Evolutionary conservation across 2,797 vertebrate species (phyloP).

Genomic region (Mionectes olivaceus): DNA sequence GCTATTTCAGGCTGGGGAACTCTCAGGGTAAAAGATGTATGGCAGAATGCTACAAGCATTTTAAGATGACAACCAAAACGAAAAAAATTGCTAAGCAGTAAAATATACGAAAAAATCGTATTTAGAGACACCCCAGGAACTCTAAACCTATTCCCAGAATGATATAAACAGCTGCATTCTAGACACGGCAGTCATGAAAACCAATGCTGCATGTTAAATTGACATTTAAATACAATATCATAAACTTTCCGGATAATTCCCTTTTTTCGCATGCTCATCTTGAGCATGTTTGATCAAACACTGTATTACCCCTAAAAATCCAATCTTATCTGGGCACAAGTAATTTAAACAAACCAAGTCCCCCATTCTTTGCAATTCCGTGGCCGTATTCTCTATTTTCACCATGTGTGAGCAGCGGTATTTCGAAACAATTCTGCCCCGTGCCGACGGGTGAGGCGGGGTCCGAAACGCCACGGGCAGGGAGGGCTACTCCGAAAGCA

Average conservation of each 20-base stretch:
- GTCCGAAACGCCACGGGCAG: background rate
- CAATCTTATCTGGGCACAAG: background rate
- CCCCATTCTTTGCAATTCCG: background rate
- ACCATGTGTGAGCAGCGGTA: background rate
- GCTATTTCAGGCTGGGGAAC: background rate
- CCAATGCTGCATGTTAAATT: background rate
- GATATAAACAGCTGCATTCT: background rate
- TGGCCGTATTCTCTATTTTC: background rate
- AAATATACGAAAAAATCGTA: background rate
- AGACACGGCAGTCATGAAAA: background rate
- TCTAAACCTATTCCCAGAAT: background rate
- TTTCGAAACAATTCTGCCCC: background rate
- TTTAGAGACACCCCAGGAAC: background rate
- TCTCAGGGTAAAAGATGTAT: background rate
- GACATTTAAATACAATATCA: background rate
- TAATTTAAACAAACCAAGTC: background rate
- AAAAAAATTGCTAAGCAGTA: background rate
- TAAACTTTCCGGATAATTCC: background rate
- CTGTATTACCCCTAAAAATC: background rate
- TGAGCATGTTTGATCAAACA: background rate
- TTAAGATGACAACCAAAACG: background rate
- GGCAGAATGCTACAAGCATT: background rate
- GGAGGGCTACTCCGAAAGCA: background rate
- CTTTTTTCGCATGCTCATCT: background rate
- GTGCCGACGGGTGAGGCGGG: fast-evolving